Evolutionary conservation across 1,140 invertebrate genomes (phyloP).

Genomic region (Maniola jurtina): DNA sequence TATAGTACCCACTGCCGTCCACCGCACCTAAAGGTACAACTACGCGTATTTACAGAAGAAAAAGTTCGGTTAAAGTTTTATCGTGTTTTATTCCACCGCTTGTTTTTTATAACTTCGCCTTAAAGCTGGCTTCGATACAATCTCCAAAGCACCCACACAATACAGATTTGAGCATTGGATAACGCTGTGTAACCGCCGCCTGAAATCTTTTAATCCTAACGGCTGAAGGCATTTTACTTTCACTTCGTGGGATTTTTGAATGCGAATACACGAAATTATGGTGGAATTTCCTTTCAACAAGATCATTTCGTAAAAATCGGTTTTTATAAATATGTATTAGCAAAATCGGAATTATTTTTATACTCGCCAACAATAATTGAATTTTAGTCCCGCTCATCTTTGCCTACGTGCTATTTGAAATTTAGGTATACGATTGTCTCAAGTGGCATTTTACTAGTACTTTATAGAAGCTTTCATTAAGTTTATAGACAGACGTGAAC

Average conservation of each 20-base stretch:
- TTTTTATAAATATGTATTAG: not conserved
- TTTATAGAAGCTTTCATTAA: no score
- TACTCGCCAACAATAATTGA: not conserved
- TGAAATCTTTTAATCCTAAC: not conserved
- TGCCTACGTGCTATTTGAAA: no score
- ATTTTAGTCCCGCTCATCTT: no score
- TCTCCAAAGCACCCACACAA: not conserved
- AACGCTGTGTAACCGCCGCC: not conserved
- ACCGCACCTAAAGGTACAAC: no score
- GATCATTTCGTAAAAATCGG: not conserved
- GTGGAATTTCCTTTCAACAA: not conserved
- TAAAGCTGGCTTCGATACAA: not conserved
- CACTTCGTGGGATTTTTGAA: not conserved
- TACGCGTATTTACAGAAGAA: no score
- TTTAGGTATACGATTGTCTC: no score
- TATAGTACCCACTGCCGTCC: no score
- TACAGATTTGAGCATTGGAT: not conserved
- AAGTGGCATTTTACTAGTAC: no score
- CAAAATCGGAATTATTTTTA: no score
- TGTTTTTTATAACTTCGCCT: not conserved
- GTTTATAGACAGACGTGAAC: no score
- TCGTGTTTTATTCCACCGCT: no score
- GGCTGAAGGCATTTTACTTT: not conserved
- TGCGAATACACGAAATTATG: not conserved
- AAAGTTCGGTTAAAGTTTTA: no score